phyloP scores from a whole-genome alignment of 2,113 vertebrate species.

The Stigmatopora nigra region DNA sequence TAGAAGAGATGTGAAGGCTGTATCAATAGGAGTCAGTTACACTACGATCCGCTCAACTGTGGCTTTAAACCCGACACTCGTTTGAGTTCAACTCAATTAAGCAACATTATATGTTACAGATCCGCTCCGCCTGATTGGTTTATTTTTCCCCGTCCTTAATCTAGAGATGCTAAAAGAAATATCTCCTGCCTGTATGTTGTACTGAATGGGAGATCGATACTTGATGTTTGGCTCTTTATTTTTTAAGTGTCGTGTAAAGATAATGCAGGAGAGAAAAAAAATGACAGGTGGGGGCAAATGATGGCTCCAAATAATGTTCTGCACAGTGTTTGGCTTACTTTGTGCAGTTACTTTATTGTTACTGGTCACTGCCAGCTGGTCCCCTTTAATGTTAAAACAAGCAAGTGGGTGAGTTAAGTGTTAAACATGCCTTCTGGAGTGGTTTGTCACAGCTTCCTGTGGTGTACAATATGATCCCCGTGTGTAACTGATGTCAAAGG shows the following conservation, averaged over 20 bases:
- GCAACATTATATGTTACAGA: conserved; percentile 28
- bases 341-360: conserved; percentile 62
- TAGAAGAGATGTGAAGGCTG: conserved; percentile 56
- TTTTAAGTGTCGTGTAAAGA: conserved; percentile 51
- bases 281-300: conserved; percentile 2
- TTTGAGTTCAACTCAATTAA: conserved; percentile 47
- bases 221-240: conserved; percentile 52
- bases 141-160: conserved; percentile 41
- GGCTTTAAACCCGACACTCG: conserved; percentile 61
- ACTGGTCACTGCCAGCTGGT: conserved; percentile 31
- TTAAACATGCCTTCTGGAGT: conserved; percentile 50
- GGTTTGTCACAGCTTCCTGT: conserved; percentile 52
- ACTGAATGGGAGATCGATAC: conserved; percentile 46
- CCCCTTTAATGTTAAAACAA: conserved; percentile 31
- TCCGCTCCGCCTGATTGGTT: neutral
- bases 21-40: conserved; percentile 55
- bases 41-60: conserved; percentile 69
- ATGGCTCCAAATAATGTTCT: conserved; percentile 61
- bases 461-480: conserved; percentile 36
- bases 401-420: conserved; percentile 34
- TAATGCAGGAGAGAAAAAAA: conserved; percentile 15
- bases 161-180: conserved; percentile 39
- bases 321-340: conserved; percentile 54
- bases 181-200: conserved; percentile 54
- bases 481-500: conserved; percentile 58